Evolutionary conservation across 1,140 invertebrate genomes (phyloP).

Genomic region (Diprion similis): DNA sequence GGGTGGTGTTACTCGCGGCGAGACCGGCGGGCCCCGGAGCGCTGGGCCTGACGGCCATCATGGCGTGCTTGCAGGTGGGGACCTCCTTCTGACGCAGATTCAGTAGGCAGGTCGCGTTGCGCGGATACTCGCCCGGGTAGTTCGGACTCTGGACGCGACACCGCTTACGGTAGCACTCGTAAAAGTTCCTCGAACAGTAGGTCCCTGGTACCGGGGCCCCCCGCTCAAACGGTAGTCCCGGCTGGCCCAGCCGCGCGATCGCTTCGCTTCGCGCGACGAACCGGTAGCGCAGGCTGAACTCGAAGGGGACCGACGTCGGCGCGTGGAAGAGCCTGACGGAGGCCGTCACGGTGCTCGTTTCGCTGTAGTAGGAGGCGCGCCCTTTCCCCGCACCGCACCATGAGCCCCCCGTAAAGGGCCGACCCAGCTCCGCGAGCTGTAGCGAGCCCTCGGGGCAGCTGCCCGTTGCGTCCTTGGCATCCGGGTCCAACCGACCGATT

Average conservation of each 20-base stretch:
- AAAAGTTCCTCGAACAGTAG: slow-evolving; percentile 86
- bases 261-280: slow-evolving; percentile 78
- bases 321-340: slow-evolving; percentile 77
- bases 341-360: slow-evolving; percentile 81
- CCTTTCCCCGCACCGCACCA: slow-evolving; percentile 81
- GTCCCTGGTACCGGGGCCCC: slow-evolving; percentile 84
- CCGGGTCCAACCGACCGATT: slow-evolving; percentile 74
- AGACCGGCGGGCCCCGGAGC: slow-evolving; percentile 29
- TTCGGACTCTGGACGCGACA: slow-evolving; percentile 88
- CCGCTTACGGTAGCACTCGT: slow-evolving; percentile 84
- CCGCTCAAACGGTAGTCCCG: slow-evolving; percentile 74
- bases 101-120: slow-evolving; percentile 85
- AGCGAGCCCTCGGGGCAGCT: slow-evolving; percentile 85
- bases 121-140: slow-evolving; percentile 89
- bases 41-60: slow-evolving; percentile 74
- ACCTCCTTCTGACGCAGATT: slow-evolving; percentile 82
- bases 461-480: slow-evolving; percentile 64
- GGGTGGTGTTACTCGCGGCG: slow-evolving; percentile 70
- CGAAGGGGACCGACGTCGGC: slow-evolving; percentile 70
- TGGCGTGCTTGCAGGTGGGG: slow-evolving; percentile 86
- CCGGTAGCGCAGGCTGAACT: slow-evolving; percentile 77
- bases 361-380: slow-evolving; percentile 83
- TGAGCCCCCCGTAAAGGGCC: slow-evolving; percentile 82
- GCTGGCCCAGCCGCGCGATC: slow-evolving; percentile 77
- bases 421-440: slow-evolving; percentile 80